Conservation (phyloP, 1,140 invertebrate genomes). For the Aphis gossypii region DNA sequence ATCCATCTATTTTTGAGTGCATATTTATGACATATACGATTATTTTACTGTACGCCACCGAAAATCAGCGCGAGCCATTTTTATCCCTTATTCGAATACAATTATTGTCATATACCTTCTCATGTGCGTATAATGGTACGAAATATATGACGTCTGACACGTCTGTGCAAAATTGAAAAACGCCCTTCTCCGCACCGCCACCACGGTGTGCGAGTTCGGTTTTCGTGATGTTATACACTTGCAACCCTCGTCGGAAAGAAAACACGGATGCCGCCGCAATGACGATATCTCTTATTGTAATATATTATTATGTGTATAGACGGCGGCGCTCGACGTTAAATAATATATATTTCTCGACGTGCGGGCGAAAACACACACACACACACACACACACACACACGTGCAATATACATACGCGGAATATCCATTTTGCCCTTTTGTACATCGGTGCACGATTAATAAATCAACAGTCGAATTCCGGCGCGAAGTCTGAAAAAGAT, state of each 20-base stretch:
- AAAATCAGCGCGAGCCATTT: not conserved
- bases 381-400: not conserved
- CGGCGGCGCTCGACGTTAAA: slow-evolving; percentile 6
- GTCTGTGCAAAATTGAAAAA: slow-evolving; percentile 50
- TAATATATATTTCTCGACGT: slow-evolving; percentile 29
- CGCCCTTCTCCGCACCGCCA: not conserved
- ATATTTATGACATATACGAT: not conserved
- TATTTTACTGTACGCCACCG: too few species aligned
- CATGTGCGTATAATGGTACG: not conserved
- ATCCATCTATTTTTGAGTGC: too few species aligned
- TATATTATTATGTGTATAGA: slow-evolving; percentile 19
- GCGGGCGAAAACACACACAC: not conserved
- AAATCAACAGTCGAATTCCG: slow-evolving; percentile 58
- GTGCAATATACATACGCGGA: not conserved
- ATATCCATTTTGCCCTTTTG: slow-evolving; percentile 45
- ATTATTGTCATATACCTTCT: not conserved
- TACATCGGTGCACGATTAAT: slow-evolving; percentile 55
- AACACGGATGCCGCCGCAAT: slow-evolving; percentile 32
- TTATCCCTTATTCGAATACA: not conserved
- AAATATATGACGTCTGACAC: not conserved
- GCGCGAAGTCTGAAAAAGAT: slow-evolving; percentile 48
- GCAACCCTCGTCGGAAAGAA: slow-evolving; percentile 5
- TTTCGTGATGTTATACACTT: not conserved
- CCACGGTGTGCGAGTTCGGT: not conserved
- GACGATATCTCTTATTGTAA: slow-evolving; percentile 46